Conservation (phyloP, 2,113 vertebrate genomes). For the Actenoides hombroni region DNA sequence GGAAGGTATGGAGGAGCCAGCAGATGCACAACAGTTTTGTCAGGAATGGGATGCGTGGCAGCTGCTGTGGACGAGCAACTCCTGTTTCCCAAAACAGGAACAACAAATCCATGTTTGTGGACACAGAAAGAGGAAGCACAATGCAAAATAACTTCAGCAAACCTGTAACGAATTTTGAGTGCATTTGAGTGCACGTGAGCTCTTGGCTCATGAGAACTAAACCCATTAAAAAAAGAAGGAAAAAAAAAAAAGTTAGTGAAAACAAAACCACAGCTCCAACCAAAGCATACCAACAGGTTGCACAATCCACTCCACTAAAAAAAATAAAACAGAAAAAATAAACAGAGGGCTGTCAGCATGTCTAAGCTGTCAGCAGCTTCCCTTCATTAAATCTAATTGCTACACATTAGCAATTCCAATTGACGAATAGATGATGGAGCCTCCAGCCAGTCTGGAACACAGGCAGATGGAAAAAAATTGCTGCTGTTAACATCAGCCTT, state of each 20-base stretch:
- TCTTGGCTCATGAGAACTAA: background rate
- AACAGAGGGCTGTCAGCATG: constrained; percentile 58
- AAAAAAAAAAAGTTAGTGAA: background rate
- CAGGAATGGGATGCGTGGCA: background rate
- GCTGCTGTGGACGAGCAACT: background rate
- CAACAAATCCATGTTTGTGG: background rate
- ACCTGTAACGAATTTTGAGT: background rate
- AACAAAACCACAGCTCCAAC: background rate
- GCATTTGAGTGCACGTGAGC: background rate
- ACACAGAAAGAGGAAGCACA: background rate
- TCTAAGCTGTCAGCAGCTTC: constrained; percentile 52
- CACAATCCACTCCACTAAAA: constrained; percentile 52
- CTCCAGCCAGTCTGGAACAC: constrained; percentile 20
- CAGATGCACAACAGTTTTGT: background rate
- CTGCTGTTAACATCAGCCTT: background rate
- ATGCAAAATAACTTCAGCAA: background rate
- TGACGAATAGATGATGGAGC: constrained; percentile 26
- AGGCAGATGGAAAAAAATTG: background rate
- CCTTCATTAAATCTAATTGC: constrained; percentile 69
- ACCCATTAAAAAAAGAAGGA: background rate
- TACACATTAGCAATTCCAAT: constrained; percentile 43
- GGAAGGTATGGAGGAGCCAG: background rate
- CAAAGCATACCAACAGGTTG: constrained; percentile 17
- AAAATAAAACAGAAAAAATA: constrained; percentile 11
- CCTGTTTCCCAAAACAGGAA: background rate